phyloP scores from a whole-genome alignment of 2,888 invertebrate species.

The Notocelia uddmanniana region DNA sequence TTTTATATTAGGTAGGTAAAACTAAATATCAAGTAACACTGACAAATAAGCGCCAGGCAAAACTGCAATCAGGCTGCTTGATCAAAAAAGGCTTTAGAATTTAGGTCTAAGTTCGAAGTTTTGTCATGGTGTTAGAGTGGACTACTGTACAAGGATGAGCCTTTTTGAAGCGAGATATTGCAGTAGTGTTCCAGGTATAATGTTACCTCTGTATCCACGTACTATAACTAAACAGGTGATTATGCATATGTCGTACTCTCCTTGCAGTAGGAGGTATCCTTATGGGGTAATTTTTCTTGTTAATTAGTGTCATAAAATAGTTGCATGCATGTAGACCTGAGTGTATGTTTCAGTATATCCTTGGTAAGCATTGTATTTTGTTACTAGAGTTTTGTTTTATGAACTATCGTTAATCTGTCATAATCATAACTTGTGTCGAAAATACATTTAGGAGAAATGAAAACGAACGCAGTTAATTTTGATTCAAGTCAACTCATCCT shows the following conservation, averaged over 20 bases:
- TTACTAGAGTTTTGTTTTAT: not conserved
- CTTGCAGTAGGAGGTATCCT: not conserved
- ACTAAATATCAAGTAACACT: too few relatives aligned
- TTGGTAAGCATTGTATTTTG: too few relatives aligned
- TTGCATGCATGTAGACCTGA: not conserved
- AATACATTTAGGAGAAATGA: too few relatives aligned
- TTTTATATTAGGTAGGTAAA: too few relatives aligned
- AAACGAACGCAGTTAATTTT: too few relatives aligned
- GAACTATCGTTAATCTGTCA: too few relatives aligned
- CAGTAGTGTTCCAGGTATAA: conserved; percentile 22
- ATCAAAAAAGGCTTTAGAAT: not conserved
- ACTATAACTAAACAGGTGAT: not conserved
- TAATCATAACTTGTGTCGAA: too few relatives aligned
- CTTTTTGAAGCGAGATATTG: conserved; percentile 46
- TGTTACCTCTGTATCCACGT: conserved; percentile 25
- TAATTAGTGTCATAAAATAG: not conserved
- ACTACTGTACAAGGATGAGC: conserved; percentile 37
- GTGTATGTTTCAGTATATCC: too few relatives aligned
- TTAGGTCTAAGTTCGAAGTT: not conserved
- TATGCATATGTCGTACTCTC: not conserved
- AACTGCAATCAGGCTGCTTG: too few relatives aligned
- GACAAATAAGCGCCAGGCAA: too few relatives aligned
- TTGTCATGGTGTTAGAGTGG: not conserved
- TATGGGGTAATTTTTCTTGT: not conserved
- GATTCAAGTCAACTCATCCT: too few relatives aligned